Percentiles rank a stretch among this genome's conserved stretches.
phyloP scores from a whole-genome alignment of 2,888 invertebrate genomes.

The Kryphioiulus occultus region DNA sequence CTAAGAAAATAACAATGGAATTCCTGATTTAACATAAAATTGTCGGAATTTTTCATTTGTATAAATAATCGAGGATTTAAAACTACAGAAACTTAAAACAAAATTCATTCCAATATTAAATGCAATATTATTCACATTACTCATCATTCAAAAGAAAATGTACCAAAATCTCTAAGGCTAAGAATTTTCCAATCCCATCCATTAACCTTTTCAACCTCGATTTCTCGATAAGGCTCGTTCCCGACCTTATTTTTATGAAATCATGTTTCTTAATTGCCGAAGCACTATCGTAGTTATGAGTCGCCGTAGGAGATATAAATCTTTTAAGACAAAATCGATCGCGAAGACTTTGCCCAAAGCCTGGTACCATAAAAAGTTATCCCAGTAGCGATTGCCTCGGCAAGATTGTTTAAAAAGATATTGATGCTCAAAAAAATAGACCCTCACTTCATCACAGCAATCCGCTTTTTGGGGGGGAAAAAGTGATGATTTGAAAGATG shows the following conservation, averaged over 20 bases:
- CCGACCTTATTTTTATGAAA: background rate
- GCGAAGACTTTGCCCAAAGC: background rate
- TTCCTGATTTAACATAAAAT: no score
- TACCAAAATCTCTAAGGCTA: no score
- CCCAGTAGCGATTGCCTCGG: background rate
- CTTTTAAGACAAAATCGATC: slow-evolving; percentile 15
- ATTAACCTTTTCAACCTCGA: no score
- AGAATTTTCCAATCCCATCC: no score
- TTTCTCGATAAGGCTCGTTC: background rate
- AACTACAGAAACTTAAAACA: no score
- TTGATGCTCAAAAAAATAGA: slow-evolving; percentile 7
- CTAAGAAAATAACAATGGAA: no score
- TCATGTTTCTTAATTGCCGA: background rate
- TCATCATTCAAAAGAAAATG: no score
- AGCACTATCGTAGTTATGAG: background rate
- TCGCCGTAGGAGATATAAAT: background rate
- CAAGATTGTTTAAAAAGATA: background rate
- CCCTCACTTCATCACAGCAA: background rate
- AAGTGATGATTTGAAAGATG: slow-evolving; percentile 17
- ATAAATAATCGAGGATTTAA: no score
- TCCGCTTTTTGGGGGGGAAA: background rate
- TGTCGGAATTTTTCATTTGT: no score
- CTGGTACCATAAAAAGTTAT: background rate
- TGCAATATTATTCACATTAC: no score
- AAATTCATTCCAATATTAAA: no score